Conservation (phyloP, 2,797 vertebrate species). For the Falco cherrug region DNA sequence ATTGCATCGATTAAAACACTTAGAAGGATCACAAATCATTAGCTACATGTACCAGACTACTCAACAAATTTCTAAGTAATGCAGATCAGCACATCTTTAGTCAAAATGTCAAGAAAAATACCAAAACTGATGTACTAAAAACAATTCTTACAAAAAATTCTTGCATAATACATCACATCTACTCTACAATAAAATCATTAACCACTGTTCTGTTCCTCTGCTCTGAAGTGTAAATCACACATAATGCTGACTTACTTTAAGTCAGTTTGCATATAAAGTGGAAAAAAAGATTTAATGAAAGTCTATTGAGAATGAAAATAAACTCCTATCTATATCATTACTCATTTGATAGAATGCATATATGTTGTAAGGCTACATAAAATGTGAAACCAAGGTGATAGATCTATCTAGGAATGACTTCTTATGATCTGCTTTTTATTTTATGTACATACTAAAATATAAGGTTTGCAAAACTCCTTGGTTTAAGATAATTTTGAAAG, state of each 20-base stretch:
- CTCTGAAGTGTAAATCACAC: slow-evolving; percentile 44
- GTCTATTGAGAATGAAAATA: slow-evolving; percentile 34
- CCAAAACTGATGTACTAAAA: slow-evolving; percentile 17
- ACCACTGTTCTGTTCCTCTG: not conserved
- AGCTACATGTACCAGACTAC: slow-evolving; percentile 26
- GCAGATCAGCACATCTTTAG: slow-evolving; percentile 30
- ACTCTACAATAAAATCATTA: slow-evolving; percentile 43
- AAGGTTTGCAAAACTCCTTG: slow-evolving; percentile 40
- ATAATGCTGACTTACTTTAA: slow-evolving; percentile 37
- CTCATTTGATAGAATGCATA: not conserved
- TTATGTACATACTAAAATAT: slow-evolving; percentile 31
- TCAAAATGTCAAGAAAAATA: slow-evolving; percentile 41
- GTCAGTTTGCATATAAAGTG: slow-evolving; percentile 5
- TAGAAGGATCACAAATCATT: slow-evolving; percentile 56
- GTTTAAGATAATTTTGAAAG: slow-evolving; percentile 48
- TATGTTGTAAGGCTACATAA: slow-evolving; percentile 5
- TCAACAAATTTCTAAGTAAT: slow-evolving; percentile 49
- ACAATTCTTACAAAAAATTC: slow-evolving; percentile 23
- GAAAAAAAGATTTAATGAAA: slow-evolving; percentile 5
- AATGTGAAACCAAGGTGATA: not conserved
- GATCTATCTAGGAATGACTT: not conserved
- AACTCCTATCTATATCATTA: not conserved
- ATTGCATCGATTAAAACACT: slow-evolving; percentile 55
- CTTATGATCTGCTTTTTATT: slow-evolving; percentile 23
- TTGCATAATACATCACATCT: slow-evolving; percentile 20